Conservation (phyloP, 2,797 vertebrate species). For the Carcharodon carcharias region DNA sequence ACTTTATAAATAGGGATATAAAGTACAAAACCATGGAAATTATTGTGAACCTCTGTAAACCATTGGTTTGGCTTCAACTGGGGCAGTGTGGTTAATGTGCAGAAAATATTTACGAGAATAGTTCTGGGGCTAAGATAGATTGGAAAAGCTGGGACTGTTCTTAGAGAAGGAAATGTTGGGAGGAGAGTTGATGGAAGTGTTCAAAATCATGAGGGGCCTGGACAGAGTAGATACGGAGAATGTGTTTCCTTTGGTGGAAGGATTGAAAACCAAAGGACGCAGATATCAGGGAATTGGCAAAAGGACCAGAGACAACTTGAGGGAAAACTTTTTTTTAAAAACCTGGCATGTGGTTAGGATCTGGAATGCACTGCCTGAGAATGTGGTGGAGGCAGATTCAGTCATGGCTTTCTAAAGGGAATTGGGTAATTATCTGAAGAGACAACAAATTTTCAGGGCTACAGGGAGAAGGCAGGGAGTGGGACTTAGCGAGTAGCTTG, state of each 20-base stretch:
- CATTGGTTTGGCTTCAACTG: not conserved
- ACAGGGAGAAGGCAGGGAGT: not conserved
- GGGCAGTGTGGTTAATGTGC: not conserved
- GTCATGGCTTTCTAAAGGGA: not conserved
- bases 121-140: not conserved
- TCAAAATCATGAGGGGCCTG: not conserved
- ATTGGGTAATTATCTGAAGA: not conserved
- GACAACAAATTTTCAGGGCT: no score
- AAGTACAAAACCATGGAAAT: not conserved
- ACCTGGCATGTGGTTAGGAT: not conserved
- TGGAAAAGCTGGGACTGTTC: not conserved
- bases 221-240: not conserved
- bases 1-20: not conserved
- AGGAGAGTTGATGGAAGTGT: not conserved
- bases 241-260: not conserved
- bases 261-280: not conserved
- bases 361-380: not conserved
- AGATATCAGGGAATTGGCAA: not conserved
- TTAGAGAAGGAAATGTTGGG: not conserved
- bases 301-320: not conserved
- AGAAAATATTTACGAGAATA: not conserved
- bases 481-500: not conserved
- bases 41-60: not conserved
- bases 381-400: not conserved
- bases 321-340: not conserved